Evolutionary conservation across 2,888 invertebrate species (phyloP).

Genomic region (Artemia sp.): DNA sequence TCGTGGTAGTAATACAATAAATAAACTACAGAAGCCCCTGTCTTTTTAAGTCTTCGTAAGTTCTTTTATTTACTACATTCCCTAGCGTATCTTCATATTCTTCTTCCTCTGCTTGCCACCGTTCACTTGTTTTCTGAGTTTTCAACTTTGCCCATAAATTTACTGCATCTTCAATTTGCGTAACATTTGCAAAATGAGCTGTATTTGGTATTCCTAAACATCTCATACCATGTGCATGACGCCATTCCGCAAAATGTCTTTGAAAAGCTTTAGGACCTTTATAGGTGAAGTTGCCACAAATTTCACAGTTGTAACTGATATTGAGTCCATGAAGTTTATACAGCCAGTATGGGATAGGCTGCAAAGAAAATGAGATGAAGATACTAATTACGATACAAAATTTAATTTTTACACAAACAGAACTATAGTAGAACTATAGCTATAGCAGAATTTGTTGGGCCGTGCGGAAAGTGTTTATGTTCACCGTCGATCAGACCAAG

Average conservation of each 20-base stretch:
- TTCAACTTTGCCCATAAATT: conserved; percentile 96
- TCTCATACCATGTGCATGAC: conserved; percentile 74
- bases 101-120: conserved; percentile 94
- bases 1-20: no score
- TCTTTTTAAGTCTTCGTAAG: conserved; percentile 92
- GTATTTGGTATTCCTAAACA: conserved; percentile 98
- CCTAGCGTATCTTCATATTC: conserved; percentile 97
- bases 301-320: conserved; percentile 96
- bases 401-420: conserved; percentile 19
- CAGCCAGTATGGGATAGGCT: conserved; percentile 78
- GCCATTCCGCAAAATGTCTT: conserved; percentile 80
- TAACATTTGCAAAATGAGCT: conserved; percentile 98
- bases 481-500: no score
- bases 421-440: no score
- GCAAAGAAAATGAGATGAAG: conserved; percentile 28
- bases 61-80: conserved; percentile 96
- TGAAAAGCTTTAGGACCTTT: conserved; percentile 99
- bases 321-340: conserved; percentile 98
- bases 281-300: conserved; percentile 96
- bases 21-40: conserved; percentile 68
- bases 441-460: no score
- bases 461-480: no score
- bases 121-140: conserved; percentile 78
- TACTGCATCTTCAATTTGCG: conserved; percentile 92
- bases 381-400: not conserved